phyloP scores from a whole-genome alignment of 2,888 invertebrate genomes.

The Campaea margaritaria region DNA sequence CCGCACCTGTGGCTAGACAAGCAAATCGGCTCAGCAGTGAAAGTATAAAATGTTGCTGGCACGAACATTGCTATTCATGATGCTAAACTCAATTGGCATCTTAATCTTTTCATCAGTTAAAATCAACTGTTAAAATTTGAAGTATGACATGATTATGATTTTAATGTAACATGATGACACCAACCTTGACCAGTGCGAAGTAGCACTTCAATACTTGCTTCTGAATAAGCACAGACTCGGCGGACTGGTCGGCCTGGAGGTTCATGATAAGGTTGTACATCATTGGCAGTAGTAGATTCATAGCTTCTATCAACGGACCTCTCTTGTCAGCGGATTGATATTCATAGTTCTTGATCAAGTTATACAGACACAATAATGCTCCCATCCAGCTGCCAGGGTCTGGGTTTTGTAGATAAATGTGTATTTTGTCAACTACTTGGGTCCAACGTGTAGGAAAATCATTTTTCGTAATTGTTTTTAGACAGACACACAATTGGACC shows the following conservation, averaged over 20 bases:
- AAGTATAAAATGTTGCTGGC: too few relatives aligned
- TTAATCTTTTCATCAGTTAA: too few relatives aligned
- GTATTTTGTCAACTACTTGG: slow-evolving; percentile 97
- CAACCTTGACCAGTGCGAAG: slow-evolving; percentile 95
- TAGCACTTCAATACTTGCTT: slow-evolving; percentile 96
- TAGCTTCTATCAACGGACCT: slow-evolving; percentile 95
- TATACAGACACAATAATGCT: slow-evolving; percentile 95
- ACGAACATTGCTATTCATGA: too few relatives aligned
- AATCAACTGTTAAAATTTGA: too few relatives aligned
- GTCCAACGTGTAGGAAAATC: slow-evolving; percentile 99
- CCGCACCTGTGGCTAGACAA: too few relatives aligned
- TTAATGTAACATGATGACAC: slow-evolving; percentile 9
- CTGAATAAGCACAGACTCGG: slow-evolving; percentile 95
- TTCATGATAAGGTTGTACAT: slow-evolving; percentile 93
- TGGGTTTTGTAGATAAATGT: slow-evolving; percentile 96
- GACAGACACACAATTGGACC: slow-evolving; percentile 95
- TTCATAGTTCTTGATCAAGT: slow-evolving; percentile 96
- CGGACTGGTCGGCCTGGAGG: slow-evolving; percentile 93
- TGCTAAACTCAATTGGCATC: too few relatives aligned
- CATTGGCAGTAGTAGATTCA: slow-evolving; percentile 96
- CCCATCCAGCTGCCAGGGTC: slow-evolving; percentile 96
- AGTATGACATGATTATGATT: too few relatives aligned
- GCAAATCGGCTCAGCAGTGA: too few relatives aligned
- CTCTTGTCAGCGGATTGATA: slow-evolving; percentile 96
- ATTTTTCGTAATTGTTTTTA: slow-evolving; percentile 96